Evolutionary conservation across 2,888 invertebrate genomes (phyloP).

Genomic region (Belgica antarctica): DNA sequence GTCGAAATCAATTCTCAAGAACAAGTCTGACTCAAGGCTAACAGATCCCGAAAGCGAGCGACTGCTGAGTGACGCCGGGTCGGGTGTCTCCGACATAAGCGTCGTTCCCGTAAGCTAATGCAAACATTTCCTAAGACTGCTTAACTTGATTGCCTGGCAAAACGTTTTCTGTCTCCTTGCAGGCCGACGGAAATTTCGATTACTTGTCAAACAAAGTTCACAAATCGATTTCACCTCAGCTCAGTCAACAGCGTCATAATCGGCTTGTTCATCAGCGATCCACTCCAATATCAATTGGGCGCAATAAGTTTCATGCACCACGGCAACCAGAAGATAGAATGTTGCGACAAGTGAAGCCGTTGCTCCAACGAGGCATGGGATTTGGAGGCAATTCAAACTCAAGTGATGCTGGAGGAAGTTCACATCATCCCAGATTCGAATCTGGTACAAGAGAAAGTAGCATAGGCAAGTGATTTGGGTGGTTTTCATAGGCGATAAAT

Average conservation of each 20-base stretch:
- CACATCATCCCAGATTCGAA: conserved; percentile 33
- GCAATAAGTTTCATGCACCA: conserved; percentile 55
- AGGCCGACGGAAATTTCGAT: conserved; percentile 66
- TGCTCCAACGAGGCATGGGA: conserved; percentile 44
- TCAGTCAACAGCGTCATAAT: conserved; percentile 53
- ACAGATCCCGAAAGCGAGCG: conserved; percentile 74
- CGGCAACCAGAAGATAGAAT: conserved; percentile 54
- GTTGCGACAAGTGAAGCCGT: conserved; percentile 46
- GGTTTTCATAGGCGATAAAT: no score
- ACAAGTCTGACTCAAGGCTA: conserved; percentile 64
- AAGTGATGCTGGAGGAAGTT: conserved; percentile 41
- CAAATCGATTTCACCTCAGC: conserved; percentile 56
- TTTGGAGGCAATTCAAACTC: conserved; percentile 48
- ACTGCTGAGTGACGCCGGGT: conserved; percentile 65
- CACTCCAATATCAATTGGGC: conserved; percentile 53
- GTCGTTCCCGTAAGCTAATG: conserved; percentile 26
- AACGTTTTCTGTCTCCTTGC: conserved; percentile 47
- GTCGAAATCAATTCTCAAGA: conserved; percentile 73
- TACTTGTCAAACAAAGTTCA: conserved; percentile 62
- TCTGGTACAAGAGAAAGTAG: conserved; percentile 54
- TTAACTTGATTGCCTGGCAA: no score
- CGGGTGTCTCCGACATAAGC: conserved; percentile 58
- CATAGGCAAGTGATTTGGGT: conserved; percentile 50
- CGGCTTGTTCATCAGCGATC: conserved; percentile 55
- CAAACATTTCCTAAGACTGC: no score